phyloP scores from a whole-genome alignment of 2,113 vertebrate species.

The Recurvirostra avosetta region DNA sequence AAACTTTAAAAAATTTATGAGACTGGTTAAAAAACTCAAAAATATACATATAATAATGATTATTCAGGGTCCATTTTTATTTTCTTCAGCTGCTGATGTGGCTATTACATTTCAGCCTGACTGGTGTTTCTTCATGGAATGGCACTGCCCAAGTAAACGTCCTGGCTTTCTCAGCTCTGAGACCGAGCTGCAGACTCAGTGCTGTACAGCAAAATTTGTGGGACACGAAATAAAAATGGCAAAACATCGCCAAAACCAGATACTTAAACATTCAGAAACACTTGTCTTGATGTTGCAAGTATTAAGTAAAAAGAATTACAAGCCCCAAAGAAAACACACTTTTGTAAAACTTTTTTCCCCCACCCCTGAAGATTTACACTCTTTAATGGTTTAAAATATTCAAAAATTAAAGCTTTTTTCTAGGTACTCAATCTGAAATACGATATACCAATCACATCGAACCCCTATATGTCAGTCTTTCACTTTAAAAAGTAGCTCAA shows the following conservation, averaged over 20 bases:
- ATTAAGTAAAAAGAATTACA: background rate
- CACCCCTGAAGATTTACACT: background rate
- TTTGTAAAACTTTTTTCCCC: background rate
- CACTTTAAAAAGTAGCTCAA: background rate
- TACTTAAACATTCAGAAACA: background rate
- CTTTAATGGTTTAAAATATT: background rate
- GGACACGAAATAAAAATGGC: background rate
- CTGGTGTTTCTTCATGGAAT: background rate
- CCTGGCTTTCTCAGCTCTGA: background rate
- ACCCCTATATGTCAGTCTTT: background rate
- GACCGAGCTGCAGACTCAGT: background rate
- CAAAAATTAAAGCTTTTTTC: background rate
- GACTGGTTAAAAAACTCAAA: background rate
- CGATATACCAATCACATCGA: background rate
- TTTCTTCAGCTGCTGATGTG: background rate
- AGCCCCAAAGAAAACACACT: background rate
- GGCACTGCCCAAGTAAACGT: rapidly evolving
- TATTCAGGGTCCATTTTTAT: background rate
- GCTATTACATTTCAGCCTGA: background rate
- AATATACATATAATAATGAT: background rate
- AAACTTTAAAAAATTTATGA: background rate
- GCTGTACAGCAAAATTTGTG: background rate
- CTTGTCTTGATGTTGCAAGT: background rate
- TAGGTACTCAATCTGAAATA: background rate
- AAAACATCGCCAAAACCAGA: background rate